phyloP scores from a whole-genome alignment of 2,888 invertebrate genomes.

The Leptinotarsa peninsularis region DNA sequence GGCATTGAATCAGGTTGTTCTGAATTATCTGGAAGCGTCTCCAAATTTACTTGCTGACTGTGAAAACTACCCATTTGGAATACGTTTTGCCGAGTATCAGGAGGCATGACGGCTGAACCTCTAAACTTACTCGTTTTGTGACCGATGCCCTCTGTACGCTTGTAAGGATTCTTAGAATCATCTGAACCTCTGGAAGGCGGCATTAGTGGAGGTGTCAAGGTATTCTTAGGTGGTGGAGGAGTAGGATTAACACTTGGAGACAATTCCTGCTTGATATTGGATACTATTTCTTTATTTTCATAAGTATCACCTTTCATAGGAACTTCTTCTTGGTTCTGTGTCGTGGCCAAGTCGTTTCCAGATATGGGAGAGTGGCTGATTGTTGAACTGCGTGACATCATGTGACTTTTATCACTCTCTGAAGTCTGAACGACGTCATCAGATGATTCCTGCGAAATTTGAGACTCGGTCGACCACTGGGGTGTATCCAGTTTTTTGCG shows the following conservation, averaged over 20 bases:
- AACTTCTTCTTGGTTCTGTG: slow-evolving; percentile 33
- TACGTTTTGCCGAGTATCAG: slow-evolving; percentile 53
- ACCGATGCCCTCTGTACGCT: slow-evolving; percentile 61
- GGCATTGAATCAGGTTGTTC: slow-evolving; percentile 71
- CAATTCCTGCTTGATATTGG: slow-evolving; percentile 36
- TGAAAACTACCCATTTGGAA: slow-evolving; percentile 55
- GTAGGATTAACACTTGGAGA: slow-evolving; percentile 58
- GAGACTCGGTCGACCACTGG: slow-evolving; percentile 77
- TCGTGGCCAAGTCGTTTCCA: slow-evolving; percentile 29
- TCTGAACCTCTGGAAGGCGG: slow-evolving; percentile 47
- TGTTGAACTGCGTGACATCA: slow-evolving; percentile 69
- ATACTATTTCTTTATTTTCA: slow-evolving; percentile 60
- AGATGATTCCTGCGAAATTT: slow-evolving; percentile 75
- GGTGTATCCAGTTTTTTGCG: slow-evolving; percentile 66
- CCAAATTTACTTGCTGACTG: slow-evolving; percentile 72
- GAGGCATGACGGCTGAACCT: slow-evolving; percentile 43
- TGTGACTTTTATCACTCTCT: slow-evolving; percentile 73
- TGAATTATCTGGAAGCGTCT: slow-evolving; percentile 77
- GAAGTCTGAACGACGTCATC: slow-evolving; percentile 73
- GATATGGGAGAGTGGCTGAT: slow-evolving; percentile 63
- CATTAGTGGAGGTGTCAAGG: slow-evolving; percentile 48
- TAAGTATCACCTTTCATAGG: slow-evolving; percentile 39
- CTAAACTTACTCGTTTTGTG: slow-evolving; percentile 65
- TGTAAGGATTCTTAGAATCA: slow-evolving; percentile 59
- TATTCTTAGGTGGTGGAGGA: slow-evolving; percentile 56